Evolutionary conservation across 2,113 vertebrate species (phyloP).

Genomic region (Vireo altiloquus): DNA sequence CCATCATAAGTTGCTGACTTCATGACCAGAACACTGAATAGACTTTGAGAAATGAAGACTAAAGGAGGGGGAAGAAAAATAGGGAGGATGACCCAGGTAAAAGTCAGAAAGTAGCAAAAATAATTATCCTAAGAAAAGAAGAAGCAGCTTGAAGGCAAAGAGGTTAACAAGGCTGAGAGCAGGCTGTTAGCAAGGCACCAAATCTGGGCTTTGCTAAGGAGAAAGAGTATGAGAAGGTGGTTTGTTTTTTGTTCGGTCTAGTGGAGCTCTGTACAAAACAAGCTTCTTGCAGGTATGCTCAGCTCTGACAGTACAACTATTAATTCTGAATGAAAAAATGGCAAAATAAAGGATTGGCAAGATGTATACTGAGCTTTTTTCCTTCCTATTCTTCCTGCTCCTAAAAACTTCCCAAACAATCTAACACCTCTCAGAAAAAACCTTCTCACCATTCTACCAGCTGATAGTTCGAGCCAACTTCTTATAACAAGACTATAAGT

Average conservation of each 20-base stretch:
- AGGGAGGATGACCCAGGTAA: background rate
- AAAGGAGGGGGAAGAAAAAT: background rate
- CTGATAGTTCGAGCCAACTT: background rate
- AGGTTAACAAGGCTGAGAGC: background rate
- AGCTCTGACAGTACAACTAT: background rate
- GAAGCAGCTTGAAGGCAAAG: background rate
- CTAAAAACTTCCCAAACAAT: background rate
- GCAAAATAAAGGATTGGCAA: background rate
- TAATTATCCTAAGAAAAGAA: background rate
- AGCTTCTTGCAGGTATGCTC: background rate
- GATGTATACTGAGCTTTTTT: background rate
- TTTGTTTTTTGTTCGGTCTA: background rate
- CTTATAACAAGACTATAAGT: background rate
- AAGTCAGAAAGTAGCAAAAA: background rate
- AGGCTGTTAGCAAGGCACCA: background rate
- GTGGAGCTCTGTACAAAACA: background rate
- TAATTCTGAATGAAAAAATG: background rate
- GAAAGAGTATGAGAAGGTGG: background rate
- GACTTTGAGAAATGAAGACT: background rate
- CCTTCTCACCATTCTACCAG: background rate
- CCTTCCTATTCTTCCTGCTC: background rate
- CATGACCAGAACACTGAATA: background rate
- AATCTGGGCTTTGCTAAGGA: background rate
- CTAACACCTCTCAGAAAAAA: background rate
- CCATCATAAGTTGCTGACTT: background rate